Evolutionary conservation across 2,113 vertebrate genomes (phyloP), one percentile per base, ranked within the genome.

Genomic region (Pygoscelis adeliae): DNA sequence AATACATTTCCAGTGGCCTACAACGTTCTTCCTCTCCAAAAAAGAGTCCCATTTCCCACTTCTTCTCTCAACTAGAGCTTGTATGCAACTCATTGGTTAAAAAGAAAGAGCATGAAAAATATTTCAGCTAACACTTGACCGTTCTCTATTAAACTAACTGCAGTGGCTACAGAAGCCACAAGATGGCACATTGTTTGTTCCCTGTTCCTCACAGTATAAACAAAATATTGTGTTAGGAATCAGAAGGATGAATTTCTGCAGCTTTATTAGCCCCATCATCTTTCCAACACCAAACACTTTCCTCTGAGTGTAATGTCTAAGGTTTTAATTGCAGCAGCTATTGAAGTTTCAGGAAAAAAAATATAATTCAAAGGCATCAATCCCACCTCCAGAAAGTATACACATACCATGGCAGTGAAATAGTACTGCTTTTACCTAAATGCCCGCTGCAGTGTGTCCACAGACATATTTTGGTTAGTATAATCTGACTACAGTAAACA

Each of bases 181-280:
- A 95, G 98, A 87, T 98, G 98, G 98, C 97, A 95, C 66, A 89
- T 50, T 50, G 52, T 50, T 94, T 96, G 95, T 61, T 93, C 65
- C 46, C 73, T 44, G 69, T 6, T 59, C 56, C 27, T 50, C n/a
- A 19, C 40, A 23, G 53, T 3, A 3, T 8, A 27, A 79, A 71
- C 36, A 77, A 78, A 78, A 63, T 55, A 17, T 20, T 27, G 13
- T 5, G 10, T 14, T 42, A 56, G 23, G 36, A 50, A 69, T 42
- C 15, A 19, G 63, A n/a, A 61, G 11, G 62, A 77, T 30, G n/a
- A 65, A 15, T 20, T 44, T 30, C 38, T 15, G 32, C 25, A 52
- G 40, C 20, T 73, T 83, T 53, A 89, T 69, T 38, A 59, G 29
- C 13, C 40, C 22, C 1, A 2, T 26, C 13, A 13, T 53, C 61